Conservation (phyloP, 2,888 invertebrate species). For the Diplolepis rosae region DNA sequence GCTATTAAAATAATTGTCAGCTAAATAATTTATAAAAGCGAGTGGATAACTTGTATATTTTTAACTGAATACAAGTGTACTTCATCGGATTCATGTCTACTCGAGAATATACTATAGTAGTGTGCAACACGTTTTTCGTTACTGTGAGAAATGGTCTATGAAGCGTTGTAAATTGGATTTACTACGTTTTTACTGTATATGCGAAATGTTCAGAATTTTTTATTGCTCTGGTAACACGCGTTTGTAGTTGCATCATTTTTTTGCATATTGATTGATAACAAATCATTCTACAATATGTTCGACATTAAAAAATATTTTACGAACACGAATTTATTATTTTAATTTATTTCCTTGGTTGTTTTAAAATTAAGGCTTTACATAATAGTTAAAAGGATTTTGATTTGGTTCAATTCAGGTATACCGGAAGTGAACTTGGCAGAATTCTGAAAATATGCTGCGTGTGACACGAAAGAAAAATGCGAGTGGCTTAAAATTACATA, state of each 20-base stretch:
- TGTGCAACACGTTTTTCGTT: background rate
- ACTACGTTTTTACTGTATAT: background rate
- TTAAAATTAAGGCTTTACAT: background rate
- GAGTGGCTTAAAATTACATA: background rate
- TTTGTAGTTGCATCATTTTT: background rate
- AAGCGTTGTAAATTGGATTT: background rate
- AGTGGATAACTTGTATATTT: too few species aligned
- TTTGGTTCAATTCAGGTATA: background rate
- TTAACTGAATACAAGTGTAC: too few species aligned
- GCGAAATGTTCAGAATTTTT: background rate
- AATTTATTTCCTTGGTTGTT: background rate
- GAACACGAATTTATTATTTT: background rate
- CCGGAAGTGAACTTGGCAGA: background rate
- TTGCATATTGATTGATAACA: too few species aligned
- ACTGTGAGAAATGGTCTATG: background rate
- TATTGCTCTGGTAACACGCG: background rate
- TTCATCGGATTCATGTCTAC: conserved; percentile 11
- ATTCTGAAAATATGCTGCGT: background rate
- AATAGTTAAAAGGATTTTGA: background rate
- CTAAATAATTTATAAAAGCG: too few species aligned
- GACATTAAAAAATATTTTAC: background rate
- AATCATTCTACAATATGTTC: background rate
- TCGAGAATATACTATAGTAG: conserved; percentile 19
- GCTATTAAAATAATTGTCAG: too few species aligned
- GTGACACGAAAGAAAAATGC: background rate